Evolutionary conservation across 2,113 vertebrate genomes (phyloP).

Genomic region (Puma concolor): DNA sequence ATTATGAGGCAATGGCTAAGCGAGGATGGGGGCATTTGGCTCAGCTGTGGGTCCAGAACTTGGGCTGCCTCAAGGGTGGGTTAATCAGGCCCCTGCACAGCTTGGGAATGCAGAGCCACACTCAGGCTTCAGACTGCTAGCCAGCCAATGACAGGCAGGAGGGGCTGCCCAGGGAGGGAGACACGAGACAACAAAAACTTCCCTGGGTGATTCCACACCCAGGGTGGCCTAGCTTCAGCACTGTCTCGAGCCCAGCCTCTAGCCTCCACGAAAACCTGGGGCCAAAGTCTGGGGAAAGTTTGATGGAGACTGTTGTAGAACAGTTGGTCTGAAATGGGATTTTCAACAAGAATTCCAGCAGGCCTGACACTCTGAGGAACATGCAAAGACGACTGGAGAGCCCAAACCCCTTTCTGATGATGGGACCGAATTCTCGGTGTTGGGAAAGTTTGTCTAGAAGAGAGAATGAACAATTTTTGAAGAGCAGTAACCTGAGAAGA

Average conservation of each 20-base stretch:
- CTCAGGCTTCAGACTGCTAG: background rate
- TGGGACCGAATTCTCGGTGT: background rate
- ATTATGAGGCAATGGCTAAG: background rate
- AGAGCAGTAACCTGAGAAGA: background rate
- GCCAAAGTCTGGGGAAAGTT: background rate
- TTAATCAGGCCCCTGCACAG: background rate
- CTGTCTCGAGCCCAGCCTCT: background rate
- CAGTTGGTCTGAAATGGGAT: background rate
- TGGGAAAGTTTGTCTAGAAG: background rate
- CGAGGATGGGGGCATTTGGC: background rate
- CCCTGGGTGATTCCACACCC: background rate
- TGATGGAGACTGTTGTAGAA: background rate
- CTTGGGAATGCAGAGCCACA: background rate
- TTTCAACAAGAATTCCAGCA: background rate
- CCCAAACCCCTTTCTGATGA: background rate
- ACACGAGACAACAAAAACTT: background rate
- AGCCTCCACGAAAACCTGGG: background rate
- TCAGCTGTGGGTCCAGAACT: background rate
- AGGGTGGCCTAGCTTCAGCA: background rate
- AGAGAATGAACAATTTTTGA: background rate
- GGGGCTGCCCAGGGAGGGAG: background rate
- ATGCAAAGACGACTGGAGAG: background rate
- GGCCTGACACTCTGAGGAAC: background rate
- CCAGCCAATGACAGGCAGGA: background rate
- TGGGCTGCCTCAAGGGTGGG: background rate